phyloP scores from a whole-genome alignment of 2,113 vertebrate species.

The Malaclemys terrapin region DNA sequence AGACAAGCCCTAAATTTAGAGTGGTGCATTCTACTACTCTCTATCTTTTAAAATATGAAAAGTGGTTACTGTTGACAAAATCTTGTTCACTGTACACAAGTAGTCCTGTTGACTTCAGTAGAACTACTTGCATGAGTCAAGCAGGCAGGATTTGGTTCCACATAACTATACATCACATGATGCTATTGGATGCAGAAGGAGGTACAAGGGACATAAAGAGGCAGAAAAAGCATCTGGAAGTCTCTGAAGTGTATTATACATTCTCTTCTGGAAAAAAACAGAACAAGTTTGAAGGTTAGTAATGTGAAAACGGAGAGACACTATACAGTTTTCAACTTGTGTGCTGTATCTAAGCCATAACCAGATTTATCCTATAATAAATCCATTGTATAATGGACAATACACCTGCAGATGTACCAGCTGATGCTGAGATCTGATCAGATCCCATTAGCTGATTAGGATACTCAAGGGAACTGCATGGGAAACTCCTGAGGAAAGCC shows the following conservation, averaged over 20 bases:
- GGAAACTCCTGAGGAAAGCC: neutral
- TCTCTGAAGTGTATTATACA: neutral
- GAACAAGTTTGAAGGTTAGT: constrained; percentile 20
- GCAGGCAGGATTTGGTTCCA: neutral
- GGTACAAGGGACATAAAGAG: neutral
- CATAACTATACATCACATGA: accelerated
- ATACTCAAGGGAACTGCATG: neutral
- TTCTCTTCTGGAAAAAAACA: neutral
- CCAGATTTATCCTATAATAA: neutral
- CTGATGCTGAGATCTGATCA: neutral
- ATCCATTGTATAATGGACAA: neutral
- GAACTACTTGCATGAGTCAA: neutral
- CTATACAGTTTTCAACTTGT: neutral
- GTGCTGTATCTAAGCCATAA: neutral
- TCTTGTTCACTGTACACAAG: neutral
- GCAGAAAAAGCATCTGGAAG: constrained; percentile 50
- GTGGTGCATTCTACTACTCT: neutral
- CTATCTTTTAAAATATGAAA: neutral
- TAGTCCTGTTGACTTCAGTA: neutral
- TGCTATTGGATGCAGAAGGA: constrained; percentile 29
- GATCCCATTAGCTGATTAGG: neutral
- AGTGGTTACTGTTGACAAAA: neutral
- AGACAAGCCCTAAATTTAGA: neutral
- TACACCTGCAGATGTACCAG: accelerated
- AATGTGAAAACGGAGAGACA: neutral